Evolutionary conservation across 1,140 invertebrate species (phyloP).

Genomic region (Euura lappo): DNA sequence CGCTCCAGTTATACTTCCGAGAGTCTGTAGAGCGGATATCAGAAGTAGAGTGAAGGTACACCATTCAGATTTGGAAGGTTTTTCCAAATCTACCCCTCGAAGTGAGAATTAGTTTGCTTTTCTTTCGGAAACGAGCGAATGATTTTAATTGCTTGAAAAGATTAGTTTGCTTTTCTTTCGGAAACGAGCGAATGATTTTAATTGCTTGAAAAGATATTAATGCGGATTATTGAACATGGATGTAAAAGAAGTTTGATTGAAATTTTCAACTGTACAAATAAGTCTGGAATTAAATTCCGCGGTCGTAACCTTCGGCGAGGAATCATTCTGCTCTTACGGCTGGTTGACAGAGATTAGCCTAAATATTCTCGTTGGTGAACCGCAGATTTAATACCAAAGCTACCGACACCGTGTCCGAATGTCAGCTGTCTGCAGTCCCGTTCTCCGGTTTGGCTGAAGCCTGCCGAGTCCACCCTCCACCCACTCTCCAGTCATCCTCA

Average conservation of each 20-base stretch:
- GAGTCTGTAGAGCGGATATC: neutral
- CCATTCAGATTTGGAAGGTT: neutral
- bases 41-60: no score
- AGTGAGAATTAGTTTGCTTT: no score
- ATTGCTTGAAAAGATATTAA: neutral
- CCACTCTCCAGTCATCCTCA: neutral
- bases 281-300: neutral
- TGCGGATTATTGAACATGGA: neutral
- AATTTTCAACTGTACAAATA: neutral
- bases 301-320: neutral
- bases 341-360: neutral
- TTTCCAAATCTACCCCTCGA: neutral
- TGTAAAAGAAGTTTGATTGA: neutral
- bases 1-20: neutral
- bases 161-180: neutral
- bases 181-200: slow-evolving; percentile 2
- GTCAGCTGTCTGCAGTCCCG: neutral
- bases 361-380: neutral
- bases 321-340: neutral
- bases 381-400: neutral
- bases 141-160: neutral
- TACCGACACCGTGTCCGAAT: neutral
- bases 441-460: neutral
- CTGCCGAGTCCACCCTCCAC: neutral
- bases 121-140: no score